Conservation (phyloP, 2,888 invertebrate species). For the Melanotus villosus region DNA sequence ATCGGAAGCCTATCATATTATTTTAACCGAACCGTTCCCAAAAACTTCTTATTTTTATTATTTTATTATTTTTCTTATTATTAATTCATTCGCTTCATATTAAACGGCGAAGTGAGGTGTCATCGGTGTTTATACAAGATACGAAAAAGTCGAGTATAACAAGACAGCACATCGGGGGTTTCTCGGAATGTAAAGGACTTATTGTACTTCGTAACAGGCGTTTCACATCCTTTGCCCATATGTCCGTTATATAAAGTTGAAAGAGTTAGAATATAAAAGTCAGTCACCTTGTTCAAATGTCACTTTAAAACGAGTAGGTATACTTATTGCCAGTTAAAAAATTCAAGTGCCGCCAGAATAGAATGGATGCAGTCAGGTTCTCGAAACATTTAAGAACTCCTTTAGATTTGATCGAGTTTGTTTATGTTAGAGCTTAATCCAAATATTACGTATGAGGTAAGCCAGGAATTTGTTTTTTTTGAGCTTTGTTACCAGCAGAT, state of each 20-base stretch:
- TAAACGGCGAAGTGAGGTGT: slow-evolving; percentile 14
- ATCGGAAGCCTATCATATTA: neutral
- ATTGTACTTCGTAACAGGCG: slow-evolving; percentile 35
- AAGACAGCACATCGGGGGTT: slow-evolving; percentile 19
- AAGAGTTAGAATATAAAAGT: slow-evolving; percentile 46
- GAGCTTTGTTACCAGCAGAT: neutral
- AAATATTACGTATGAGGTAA: slow-evolving; percentile 32
- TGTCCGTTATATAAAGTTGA: slow-evolving; percentile 33
- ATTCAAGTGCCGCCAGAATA: slow-evolving; percentile 42
- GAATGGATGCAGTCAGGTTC: slow-evolving; percentile 36
- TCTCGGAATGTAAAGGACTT: slow-evolving; percentile 40
- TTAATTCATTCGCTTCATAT: neutral
- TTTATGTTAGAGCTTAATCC: slow-evolving; percentile 44
- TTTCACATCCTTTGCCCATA: slow-evolving; percentile 38
- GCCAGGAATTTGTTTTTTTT: slow-evolving; percentile 5
- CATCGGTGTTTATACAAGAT: slow-evolving; percentile 34
- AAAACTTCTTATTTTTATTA: slow-evolving; percentile 17
- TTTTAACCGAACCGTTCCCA: slow-evolving; percentile 3
- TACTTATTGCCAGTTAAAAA: slow-evolving; percentile 47
- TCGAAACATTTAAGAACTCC: slow-evolving; percentile 33
- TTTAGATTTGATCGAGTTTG: slow-evolving; percentile 43
- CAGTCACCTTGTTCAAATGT: slow-evolving; percentile 45
- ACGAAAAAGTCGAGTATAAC: slow-evolving; percentile 27
- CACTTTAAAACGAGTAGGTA: slow-evolving; percentile 41
- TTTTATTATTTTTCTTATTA: too few relatives aligned